Base-by-base conservation (phyloP, 2,797 vertebrate genomes). In the Hippocampus kuda region DNA sequence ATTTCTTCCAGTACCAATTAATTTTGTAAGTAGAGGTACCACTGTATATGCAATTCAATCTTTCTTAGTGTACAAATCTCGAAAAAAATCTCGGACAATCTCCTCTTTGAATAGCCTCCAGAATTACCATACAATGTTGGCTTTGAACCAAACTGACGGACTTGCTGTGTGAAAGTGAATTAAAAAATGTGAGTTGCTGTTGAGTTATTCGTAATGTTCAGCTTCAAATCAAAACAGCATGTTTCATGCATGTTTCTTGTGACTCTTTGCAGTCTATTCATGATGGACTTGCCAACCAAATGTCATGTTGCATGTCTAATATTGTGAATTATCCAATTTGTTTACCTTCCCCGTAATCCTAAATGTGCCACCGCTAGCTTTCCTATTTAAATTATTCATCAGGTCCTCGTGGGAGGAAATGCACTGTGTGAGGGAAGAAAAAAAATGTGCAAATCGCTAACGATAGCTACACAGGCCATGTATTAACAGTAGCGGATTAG, bases 401-500 rank as follows among this genome's bases (percentile, higher is more conserved):
- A 48, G 42, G 44, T 18, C 34, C 48, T 30, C 48, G 27, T 15
- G 8, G 30, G 26, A 48, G 64, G 44, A 30, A 44, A 48, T 42
- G 16, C 24, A 48, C n/a, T 2, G 38, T 12, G 30, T 22, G 12
- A 38, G 27, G 27, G n/a, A 11, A n/a, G n/a, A 56, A 30, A 59
- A 54, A 59, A 15, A 38, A 20, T 9, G 41, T 13, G 61, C 12
- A n/a, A 24, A 24, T 41, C n/a, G 62, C 15, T 44, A 16, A 88
- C 84, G 82, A 85, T 75, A 73, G 72, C 70, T 48, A 70, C 51
- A 69, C 71, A 69, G 73, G 65, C 8, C 72, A 59, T 74, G 62
- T 79, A 85, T 48, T 86, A 86, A 87, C 83, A 84, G 83, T 82
- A 82, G 81, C 79, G 79, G 85, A 88, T 89, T 88, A 87, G 81